A percentile compares a stretch with the other conserved stretches of the same genome.
These are phyloP conservation scores for Elysia crispata DNA, from an alignment of 2,888 invertebrate species.

Conservation along the genomic window DNA sequence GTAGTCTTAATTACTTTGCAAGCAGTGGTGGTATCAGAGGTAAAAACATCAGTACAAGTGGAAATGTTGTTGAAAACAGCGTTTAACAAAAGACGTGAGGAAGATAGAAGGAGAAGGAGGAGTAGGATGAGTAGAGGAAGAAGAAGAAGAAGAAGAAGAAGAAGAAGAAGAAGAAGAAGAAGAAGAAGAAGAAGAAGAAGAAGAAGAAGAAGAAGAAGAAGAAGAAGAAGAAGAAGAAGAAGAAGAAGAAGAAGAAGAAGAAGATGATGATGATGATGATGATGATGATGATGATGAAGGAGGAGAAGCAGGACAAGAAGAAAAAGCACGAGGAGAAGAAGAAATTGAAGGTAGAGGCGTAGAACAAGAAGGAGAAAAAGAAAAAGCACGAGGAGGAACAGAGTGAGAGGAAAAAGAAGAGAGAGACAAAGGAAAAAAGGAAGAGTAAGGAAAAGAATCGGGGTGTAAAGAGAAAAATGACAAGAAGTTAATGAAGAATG, in stretches of 20 bases:
- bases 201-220: not conserved
- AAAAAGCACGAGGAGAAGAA: not conserved
- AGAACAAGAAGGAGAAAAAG: slow-evolving; percentile 14
- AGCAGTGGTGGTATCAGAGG: too few species aligned
- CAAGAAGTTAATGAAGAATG: too few species aligned
- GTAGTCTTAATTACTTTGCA: too few species aligned
- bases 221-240: not conserved
- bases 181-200: slow-evolving; percentile 1
- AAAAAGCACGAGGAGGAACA: too few species aligned
- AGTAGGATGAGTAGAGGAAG: too few species aligned
- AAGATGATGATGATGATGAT: not conserved
- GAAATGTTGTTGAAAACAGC: too few species aligned
- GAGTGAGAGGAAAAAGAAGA: slow-evolving; percentile 12
- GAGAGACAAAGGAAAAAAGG: not conserved
- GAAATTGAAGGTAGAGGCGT: slow-evolving; percentile 13
- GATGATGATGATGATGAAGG: not conserved
- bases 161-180: not conserved
- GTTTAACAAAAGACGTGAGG: slow-evolving; percentile 29
- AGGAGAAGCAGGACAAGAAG: not conserved
- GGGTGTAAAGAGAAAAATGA: too few species aligned
- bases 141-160: not conserved
- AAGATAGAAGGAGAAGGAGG: slow-evolving; percentile 17
- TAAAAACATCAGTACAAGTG: too few species aligned
- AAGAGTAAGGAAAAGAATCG: too few species aligned
- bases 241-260: not conserved